phyloP scores from a whole-genome alignment of 2,113 vertebrate species.

The Pantherophis guttatus region DNA sequence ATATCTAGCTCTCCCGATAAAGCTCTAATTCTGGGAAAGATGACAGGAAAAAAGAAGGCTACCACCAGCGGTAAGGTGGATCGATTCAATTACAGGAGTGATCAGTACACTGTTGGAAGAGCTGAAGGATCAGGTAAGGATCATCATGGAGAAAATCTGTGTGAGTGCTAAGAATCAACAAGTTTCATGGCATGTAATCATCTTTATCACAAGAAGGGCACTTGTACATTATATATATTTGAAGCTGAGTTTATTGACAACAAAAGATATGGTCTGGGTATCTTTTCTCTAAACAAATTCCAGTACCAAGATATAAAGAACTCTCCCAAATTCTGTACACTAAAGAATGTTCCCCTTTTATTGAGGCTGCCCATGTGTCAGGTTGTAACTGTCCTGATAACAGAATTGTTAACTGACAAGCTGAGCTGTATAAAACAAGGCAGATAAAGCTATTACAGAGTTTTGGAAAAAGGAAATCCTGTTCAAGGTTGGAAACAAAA shows the following conservation, averaged over 20 bases:
- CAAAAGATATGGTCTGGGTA: not conserved
- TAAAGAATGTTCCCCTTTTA: not conserved
- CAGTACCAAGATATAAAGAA: not conserved
- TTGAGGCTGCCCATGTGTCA: not conserved
- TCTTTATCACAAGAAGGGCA: not conserved
- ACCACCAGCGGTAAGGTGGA: not conserved
- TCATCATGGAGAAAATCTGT: not conserved
- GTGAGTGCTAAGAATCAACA: not conserved
- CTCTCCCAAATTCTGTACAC: not conserved
- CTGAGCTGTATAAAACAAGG: not conserved
- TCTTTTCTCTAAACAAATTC: not conserved
- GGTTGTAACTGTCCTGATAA: not conserved
- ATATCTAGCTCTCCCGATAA: not conserved
- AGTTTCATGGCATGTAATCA: not conserved
- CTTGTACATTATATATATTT: not conserved
- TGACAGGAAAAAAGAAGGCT: not conserved
- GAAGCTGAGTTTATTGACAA: not conserved
- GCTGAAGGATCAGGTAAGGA: not conserved
- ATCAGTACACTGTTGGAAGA: not conserved
- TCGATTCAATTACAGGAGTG: not conserved
- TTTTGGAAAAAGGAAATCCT: not conserved
- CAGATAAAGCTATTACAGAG: not conserved
- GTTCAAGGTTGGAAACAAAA: not conserved
- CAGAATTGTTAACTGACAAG: not conserved
- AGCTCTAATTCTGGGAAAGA: not conserved